Evolutionary conservation across 2,888 invertebrate genomes (phyloP), one percentile per base, ranked within the genome.

Genomic region (Eurois occulta): DNA sequence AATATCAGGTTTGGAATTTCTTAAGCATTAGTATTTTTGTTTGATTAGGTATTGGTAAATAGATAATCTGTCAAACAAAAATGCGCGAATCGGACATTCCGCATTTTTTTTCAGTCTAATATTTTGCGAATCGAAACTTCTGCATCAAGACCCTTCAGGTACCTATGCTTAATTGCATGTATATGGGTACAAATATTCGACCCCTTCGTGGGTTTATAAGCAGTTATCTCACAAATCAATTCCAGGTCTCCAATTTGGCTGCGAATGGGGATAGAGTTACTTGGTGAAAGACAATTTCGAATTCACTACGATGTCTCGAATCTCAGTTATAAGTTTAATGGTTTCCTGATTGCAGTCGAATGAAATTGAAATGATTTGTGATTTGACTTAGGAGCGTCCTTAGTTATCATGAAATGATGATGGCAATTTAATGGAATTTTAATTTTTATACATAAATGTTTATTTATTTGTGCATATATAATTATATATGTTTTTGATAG

Each of bases 201-300:
- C 65, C 73, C 46, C 32, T 65, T 35, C 46, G 28, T 35, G 67
- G 64, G 32, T 67, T 68, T 62, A 52, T 70, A 80, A 70, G 43
- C 58, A 72, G 71, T 83, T 77, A 70, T 67, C 69, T 83, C 74
- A 84, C 80, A 72, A 84, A 86, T 86, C 72, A 73, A 73, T 80
- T 71, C 46, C 62, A 71, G 66, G 68, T 65, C 71, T 67, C 43
- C 84, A 84, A 84, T 80, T 84, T 73, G 38, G 72, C 75, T 77
- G 62, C 77, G 41, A 87, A 86, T 80, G 24, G 48, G 18, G 16
- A n/a, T 65, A 52, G 41, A 65, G 60, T 32, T 58, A 71, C 83
- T 86, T 83, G 75, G 52, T 78, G 46, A 66, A 83, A 75, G 75
- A 78, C 67, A 83, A 86, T 79, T 72, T 72, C 75, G 41, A 73